Evolutionary conservation across 2,797 vertebrate species (phyloP).

Genomic region (Varecia variegata): DNA sequence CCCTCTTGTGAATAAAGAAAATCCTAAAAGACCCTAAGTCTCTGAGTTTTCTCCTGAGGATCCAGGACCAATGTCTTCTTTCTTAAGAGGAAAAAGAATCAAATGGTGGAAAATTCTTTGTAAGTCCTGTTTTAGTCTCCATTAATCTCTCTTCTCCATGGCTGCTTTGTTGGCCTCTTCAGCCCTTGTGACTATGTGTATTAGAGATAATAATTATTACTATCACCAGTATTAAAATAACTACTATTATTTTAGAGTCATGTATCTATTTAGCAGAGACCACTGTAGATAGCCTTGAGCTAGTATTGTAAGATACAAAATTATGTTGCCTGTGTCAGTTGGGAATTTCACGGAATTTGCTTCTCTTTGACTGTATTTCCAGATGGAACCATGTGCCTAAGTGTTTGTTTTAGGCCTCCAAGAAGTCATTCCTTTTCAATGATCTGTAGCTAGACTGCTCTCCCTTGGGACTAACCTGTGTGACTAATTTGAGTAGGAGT

Average conservation of each 20-base stretch:
- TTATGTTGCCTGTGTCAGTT: slow-evolving; percentile 48
- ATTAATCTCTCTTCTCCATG: neutral
- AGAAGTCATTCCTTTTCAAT: slow-evolving; percentile 70
- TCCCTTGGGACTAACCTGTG: slow-evolving; percentile 40
- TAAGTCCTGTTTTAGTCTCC: neutral
- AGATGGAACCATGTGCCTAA: slow-evolving; percentile 79
- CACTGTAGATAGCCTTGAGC: slow-evolving; percentile 6
- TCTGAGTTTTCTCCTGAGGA: neutral
- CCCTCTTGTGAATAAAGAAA: neutral
- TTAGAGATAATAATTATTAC: neutral
- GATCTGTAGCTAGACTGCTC: slow-evolving; percentile 43
- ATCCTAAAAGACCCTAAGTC: neutral
- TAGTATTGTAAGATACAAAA: slow-evolving; percentile 46
- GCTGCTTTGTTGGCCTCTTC: slow-evolving; percentile 31
- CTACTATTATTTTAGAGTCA: neutral
- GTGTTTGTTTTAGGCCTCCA: slow-evolving; percentile 26
- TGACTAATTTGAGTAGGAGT: slow-evolving; percentile 75
- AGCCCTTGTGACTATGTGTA: neutral
- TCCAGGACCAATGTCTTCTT: neutral
- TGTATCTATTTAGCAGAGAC: slow-evolving; percentile 57
- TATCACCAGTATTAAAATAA: neutral
- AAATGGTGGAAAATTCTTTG: neutral
- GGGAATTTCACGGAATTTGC: slow-evolving; percentile 81
- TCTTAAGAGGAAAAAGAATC: neutral
- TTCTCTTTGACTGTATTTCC: slow-evolving; percentile 81